Evolutionary conservation across 2,888 invertebrate species (phyloP).

Genomic region (Tetragnatha montana): DNA sequence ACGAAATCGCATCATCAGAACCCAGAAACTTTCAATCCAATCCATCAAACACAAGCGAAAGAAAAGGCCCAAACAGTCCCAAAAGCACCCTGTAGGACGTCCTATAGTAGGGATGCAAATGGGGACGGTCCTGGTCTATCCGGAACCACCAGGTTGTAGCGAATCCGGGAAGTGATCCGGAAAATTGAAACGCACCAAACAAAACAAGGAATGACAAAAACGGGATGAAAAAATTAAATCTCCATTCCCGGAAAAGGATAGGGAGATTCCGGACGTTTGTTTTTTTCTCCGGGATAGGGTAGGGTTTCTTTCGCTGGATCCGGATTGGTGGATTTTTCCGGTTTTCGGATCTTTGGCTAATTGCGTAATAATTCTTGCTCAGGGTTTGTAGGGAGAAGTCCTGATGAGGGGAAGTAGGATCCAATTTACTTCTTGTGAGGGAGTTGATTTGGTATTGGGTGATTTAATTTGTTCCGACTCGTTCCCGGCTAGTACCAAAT

Average conservation of each 20-base stretch:
- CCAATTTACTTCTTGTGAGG: background rate
- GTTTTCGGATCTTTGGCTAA: no score
- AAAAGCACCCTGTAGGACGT: background rate
- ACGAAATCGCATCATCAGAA: no score
- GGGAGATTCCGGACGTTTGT: conserved; percentile 1
- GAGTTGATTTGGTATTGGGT: background rate
- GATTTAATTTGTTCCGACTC: background rate
- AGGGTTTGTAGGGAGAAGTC: background rate
- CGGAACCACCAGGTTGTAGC: no score
- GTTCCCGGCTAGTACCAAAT: background rate
- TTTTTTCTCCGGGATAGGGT: background rate
- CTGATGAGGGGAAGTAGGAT: background rate
- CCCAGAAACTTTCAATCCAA: no score
- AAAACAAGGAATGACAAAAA: conserved; percentile 19
- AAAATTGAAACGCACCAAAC: conserved; percentile 39
- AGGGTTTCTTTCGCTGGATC: background rate
- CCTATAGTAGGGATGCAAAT: conserved; percentile 10
- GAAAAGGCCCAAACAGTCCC: background rate
- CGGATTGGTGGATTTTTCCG: background rate
- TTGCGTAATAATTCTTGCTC: background rate
- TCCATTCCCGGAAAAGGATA: conserved; percentile 23
- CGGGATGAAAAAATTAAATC: conserved; percentile 16
- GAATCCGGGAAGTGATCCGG: conserved; percentile 35
- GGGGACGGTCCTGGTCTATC: background rate
- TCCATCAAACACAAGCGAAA: background rate